Evolutionary conservation across 2,888 invertebrate genomes (phyloP).

Genomic region (Odontothrips loti): DNA sequence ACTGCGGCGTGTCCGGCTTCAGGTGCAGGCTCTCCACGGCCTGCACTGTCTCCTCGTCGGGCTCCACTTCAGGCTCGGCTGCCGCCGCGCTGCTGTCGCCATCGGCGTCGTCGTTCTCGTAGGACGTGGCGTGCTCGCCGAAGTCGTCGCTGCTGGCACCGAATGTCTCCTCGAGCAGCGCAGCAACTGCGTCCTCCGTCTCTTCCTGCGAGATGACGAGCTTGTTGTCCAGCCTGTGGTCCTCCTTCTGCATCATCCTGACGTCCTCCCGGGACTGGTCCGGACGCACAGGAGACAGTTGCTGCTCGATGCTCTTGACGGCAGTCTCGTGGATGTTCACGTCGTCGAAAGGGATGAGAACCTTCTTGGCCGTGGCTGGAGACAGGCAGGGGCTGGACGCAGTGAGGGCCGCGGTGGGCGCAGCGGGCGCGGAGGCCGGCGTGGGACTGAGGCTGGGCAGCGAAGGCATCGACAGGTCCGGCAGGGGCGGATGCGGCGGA

Average conservation of each 20-base stretch:
- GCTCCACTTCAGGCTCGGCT: slow-evolving; percentile 50
- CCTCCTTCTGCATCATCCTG: slow-evolving; percentile 36
- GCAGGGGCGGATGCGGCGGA: not conserved
- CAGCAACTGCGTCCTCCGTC: slow-evolving; percentile 87
- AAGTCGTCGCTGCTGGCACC: slow-evolving; percentile 56
- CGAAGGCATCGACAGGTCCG: slow-evolving; percentile 33
- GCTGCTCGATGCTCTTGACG: slow-evolving; percentile 70
- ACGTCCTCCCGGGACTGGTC: slow-evolving; percentile 39
- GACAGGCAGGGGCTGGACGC: not conserved
- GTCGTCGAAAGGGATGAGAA: slow-evolving; percentile 45
- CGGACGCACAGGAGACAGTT: slow-evolving; percentile 38
- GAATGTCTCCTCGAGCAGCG: slow-evolving; percentile 79
- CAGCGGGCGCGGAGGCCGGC: not conserved
- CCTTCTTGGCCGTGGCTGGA: not conserved
- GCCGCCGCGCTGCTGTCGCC: too few species aligned
- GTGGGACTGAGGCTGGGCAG: slow-evolving; percentile 38
- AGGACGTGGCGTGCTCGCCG: slow-evolving; percentile 46
- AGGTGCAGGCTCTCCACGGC: slow-evolving; percentile 76
- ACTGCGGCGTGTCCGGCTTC: slow-evolving; percentile 80
- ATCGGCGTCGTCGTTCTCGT: slow-evolving; percentile 49
- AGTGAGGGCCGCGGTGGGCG: slow-evolving; percentile 48
- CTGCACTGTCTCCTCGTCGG: slow-evolving; percentile 77
- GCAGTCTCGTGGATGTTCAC: slow-evolving; percentile 73
- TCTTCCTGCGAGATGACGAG: slow-evolving; percentile 82
- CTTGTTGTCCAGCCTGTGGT: slow-evolving; percentile 33